Conservation (phyloP, 2,888 invertebrate genomes). For the Tinea semifulvella region DNA sequence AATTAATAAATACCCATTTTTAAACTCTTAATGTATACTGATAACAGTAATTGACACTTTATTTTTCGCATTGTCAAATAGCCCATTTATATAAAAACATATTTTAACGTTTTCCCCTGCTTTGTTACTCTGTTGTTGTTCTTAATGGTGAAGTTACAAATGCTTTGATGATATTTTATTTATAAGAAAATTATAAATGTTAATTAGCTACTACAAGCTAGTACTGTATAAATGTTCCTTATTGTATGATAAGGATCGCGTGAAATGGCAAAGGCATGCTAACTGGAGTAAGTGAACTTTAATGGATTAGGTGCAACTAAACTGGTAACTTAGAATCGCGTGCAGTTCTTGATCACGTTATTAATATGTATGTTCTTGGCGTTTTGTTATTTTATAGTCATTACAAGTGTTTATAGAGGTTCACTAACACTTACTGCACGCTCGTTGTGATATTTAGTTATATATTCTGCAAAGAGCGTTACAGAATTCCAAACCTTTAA, state of each 20-base stretch:
- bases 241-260: conserved; percentile 8
- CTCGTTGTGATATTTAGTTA: too few relatives aligned
- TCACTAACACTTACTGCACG: conserved; percentile 3
- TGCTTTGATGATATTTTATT: too few relatives aligned
- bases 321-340: conserved; percentile 9
- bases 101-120: too few relatives aligned
- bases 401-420: not conserved
- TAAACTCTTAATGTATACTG: too few relatives aligned
- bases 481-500: too few relatives aligned
- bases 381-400: not conserved
- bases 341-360: conserved; percentile 2
- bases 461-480: too few relatives aligned
- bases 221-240: not conserved
- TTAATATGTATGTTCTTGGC: conserved; percentile 3
- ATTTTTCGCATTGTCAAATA: too few relatives aligned
- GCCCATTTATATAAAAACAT: too few relatives aligned
- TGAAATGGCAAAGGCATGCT: conserved; percentile 11
- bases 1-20: too few relatives aligned
- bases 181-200: too few relatives aligned
- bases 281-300: conserved; percentile 13
- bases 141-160: conserved; percentile 1
- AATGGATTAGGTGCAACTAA: conserved; percentile 11
- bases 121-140: not conserved
- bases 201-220: too few relatives aligned
- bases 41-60: too few relatives aligned